Percentiles rank a stretch among this genome's conserved stretches.
These are phyloP conservation scores for Torymus aiolomorphi DNA, from an alignment of 2,888 invertebrate species.

Conservation along the genomic window DNA sequence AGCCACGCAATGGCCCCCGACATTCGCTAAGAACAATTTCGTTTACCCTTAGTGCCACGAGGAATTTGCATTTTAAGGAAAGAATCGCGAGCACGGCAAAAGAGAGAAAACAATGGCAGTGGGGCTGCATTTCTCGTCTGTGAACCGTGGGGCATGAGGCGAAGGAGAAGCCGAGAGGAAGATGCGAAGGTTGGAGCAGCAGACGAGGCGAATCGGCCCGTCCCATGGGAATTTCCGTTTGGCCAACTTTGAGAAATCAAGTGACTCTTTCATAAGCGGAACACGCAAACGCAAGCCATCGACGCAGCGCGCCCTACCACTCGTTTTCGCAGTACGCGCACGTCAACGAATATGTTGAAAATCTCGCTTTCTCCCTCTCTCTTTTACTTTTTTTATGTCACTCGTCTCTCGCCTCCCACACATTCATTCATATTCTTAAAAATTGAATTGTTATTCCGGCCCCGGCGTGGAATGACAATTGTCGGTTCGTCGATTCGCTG, in stretches of 20 bases:
- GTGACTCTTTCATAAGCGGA: slow-evolving; percentile 65
- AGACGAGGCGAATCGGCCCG: slow-evolving; percentile 51
- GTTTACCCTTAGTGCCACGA: slow-evolving; percentile 28
- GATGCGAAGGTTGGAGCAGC: slow-evolving; percentile 24
- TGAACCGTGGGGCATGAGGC: background rate
- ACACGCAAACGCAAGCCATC: slow-evolving; percentile 61
- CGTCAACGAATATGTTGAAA: slow-evolving; percentile 56
- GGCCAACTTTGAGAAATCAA: slow-evolving; percentile 62
- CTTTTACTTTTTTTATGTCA: background rate
- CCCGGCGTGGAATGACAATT: slow-evolving; percentile 57
- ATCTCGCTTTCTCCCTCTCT: slow-evolving; percentile 29
- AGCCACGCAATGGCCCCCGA: background rate
- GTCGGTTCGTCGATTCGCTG: slow-evolving; percentile 58
- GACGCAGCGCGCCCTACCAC: slow-evolving; percentile 27
- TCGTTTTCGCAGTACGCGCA: slow-evolving; percentile 55
- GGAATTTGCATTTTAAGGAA: slow-evolving; percentile 48
- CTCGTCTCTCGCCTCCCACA: background rate
- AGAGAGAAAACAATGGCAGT: slow-evolving; percentile 44
- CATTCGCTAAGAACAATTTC: slow-evolving; percentile 23
- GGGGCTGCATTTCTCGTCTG: slow-evolving; percentile 1
- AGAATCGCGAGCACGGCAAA: background rate
- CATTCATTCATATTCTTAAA: slow-evolving; percentile 32
- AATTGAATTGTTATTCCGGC: slow-evolving; percentile 59
- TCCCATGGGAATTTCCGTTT: slow-evolving; percentile 61
- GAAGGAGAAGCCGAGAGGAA: slow-evolving; percentile 11